Percentiles rank a stretch among this genome's conserved stretches.
phyloP scores from a whole-genome alignment of 2,113 vertebrate species.

The Okapia johnstoni region DNA sequence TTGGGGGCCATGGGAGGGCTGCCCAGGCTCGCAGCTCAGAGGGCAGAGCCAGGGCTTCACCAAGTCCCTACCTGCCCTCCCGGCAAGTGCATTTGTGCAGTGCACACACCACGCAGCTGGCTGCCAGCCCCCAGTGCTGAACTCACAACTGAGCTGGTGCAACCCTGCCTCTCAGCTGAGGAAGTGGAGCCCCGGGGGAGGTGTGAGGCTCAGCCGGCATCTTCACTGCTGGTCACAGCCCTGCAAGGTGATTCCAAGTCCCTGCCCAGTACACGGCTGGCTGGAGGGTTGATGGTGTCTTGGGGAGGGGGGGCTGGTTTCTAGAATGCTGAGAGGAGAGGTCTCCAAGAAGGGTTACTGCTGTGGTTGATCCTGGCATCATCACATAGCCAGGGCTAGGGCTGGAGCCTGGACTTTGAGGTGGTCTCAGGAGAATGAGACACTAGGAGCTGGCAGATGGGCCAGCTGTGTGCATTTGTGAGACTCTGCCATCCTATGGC shows the following conservation, averaged over 20 bases:
- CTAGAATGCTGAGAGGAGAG: neutral
- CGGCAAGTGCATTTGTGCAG: neutral
- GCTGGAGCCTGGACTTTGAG: neutral
- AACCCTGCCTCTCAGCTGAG: rapidly evolving
- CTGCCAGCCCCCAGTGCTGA: neutral
- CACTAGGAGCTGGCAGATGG: neutral
- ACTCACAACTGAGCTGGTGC: neutral
- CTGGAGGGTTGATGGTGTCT: neutral
- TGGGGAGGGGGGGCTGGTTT: no score
- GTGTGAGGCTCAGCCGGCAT: rapidly evolving
- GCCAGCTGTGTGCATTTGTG: neutral
- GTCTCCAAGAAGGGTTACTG: neutral
- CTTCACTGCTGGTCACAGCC: neutral
- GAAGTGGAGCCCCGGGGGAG: neutral
- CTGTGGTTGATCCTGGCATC: neutral
- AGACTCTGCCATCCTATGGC: neutral
- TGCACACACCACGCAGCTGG: neutral
- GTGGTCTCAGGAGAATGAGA: neutral
- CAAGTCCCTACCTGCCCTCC: neutral
- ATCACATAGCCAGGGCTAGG: neutral
- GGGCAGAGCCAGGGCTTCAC: neutral
- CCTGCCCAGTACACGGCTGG: neutral
- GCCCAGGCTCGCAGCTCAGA: neutral
- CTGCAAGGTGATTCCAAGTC: neutral
- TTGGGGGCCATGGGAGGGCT: no score